phyloP scores from a whole-genome alignment of 2,888 invertebrate species.

The Blera fallax region DNA sequence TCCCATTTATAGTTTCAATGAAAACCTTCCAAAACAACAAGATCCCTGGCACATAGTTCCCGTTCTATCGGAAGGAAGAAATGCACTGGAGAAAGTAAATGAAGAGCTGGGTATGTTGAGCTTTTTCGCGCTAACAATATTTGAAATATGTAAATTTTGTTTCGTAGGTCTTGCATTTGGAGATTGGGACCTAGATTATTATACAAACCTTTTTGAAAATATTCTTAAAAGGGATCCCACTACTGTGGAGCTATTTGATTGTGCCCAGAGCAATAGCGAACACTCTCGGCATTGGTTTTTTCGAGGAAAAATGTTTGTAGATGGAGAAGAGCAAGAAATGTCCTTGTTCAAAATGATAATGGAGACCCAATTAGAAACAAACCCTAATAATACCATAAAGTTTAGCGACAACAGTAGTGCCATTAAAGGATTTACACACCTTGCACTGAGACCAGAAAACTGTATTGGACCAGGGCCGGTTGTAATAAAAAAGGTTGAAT shows the following conservation, averaged over 20 bases:
- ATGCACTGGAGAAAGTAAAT: constrained; percentile 92
- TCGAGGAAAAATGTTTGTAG: constrained; percentile 93
- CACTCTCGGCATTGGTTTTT: constrained; percentile 99
- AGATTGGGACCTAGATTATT: constrained; percentile 95
- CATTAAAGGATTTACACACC: constrained; percentile 90
- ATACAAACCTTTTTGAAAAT: constrained; percentile 91
- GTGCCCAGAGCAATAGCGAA: constrained; percentile 99
- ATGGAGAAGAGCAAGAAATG: constrained; percentile 89
- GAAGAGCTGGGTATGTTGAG: constrained; percentile 85
- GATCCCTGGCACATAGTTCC: constrained; percentile 93
- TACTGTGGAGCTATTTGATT: constrained; percentile 98
- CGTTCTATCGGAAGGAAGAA: constrained; percentile 88
- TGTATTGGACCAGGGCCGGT: constrained; percentile 85
- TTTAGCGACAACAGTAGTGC: constrained; percentile 99
- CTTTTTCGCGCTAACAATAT: background rate
- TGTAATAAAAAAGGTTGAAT: constrained; percentile 84
- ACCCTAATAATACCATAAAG: constrained; percentile 97
- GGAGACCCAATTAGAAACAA: constrained; percentile 92
- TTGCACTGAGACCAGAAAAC: constrained; percentile 86
- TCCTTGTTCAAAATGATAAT: constrained; percentile 96
- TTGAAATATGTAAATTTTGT: background rate
- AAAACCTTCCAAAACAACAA: constrained; percentile 85
- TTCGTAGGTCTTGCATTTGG: constrained; percentile 92
- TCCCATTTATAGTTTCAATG: constrained; percentile 86
- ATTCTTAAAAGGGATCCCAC: constrained; percentile 95